These are phyloP conservation scores for Macrosiphum euphorbiae DNA, from an alignment of 2,888 invertebrate genomes.

Conservation along the genomic window DNA sequence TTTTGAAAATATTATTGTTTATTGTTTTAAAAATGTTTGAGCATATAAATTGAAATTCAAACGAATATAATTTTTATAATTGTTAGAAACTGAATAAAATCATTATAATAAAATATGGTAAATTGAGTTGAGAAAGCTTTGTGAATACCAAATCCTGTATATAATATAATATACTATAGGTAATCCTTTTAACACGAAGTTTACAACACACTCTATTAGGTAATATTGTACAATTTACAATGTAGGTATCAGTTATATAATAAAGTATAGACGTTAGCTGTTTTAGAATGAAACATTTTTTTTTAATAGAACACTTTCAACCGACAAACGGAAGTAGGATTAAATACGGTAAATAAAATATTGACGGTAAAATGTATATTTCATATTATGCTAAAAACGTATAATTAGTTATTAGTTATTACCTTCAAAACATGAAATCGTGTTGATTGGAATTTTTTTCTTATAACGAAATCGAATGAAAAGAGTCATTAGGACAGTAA, in stretches of 20 bases:
- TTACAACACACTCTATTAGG: not conserved
- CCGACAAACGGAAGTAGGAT: not conserved
- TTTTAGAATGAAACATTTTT: not conserved
- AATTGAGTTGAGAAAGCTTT: not conserved
- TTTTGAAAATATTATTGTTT: too few species aligned
- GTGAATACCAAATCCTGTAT: not conserved
- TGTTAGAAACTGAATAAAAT: not conserved
- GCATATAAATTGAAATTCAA: too few species aligned
- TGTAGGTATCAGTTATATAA: not conserved
- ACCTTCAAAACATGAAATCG: not conserved
- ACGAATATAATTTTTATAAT: not conserved
- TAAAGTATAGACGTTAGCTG: not conserved
- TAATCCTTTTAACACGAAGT: not conserved
- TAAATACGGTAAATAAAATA: not conserved
- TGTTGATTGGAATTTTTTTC: not conserved
- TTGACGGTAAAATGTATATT: not conserved
- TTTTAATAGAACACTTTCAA: not conserved
- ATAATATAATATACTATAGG: not conserved
- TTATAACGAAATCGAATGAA: not conserved
- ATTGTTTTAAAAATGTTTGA: too few species aligned
- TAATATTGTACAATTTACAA: not conserved
- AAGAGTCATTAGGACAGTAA: not conserved
- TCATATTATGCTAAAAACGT: not conserved
- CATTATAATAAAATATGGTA: not conserved
- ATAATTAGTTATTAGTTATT: not conserved